Evolutionary conservation across 2,113 vertebrate genomes (phyloP).

Genomic region (Peromyscus maniculatus): DNA sequence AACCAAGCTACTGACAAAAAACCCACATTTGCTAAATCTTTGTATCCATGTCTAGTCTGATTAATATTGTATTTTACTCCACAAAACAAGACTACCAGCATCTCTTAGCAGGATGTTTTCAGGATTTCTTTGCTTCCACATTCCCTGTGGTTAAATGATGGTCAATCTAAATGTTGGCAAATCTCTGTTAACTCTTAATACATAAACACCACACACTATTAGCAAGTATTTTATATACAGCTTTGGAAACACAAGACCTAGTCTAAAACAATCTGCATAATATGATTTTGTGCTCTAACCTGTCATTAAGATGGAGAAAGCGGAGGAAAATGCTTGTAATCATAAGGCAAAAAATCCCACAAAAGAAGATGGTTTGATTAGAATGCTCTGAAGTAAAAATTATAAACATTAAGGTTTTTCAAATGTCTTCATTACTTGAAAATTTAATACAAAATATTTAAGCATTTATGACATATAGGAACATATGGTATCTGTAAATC

Average conservation of each 20-base stretch:
- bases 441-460: conserved; percentile 64
- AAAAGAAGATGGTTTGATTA: conserved; percentile 72
- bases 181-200: conserved; percentile 26
- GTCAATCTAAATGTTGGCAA: conserved; percentile 3
- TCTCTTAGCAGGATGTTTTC: neutral
- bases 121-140: neutral
- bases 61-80: neutral
- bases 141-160: neutral
- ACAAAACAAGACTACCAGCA: neutral
- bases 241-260: neutral
- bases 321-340: conserved; percentile 63
- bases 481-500: conserved; percentile 60
- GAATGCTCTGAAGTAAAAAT: conserved; percentile 64
- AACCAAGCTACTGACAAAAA: neutral
- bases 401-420: conserved; percentile 69
- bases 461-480: conserved; percentile 56
- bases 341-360: conserved; percentile 53
- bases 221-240: conserved; percentile 21
- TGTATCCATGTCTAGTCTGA: neutral
- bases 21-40: neutral
- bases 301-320: conserved; percentile 59
- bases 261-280: conserved; percentile 55
- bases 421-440: conserved; percentile 57
- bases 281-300: conserved; percentile 39
- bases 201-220: neutral